phyloP scores from a whole-genome alignment of 2,888 invertebrate species.

The Agrochola lota region DNA sequence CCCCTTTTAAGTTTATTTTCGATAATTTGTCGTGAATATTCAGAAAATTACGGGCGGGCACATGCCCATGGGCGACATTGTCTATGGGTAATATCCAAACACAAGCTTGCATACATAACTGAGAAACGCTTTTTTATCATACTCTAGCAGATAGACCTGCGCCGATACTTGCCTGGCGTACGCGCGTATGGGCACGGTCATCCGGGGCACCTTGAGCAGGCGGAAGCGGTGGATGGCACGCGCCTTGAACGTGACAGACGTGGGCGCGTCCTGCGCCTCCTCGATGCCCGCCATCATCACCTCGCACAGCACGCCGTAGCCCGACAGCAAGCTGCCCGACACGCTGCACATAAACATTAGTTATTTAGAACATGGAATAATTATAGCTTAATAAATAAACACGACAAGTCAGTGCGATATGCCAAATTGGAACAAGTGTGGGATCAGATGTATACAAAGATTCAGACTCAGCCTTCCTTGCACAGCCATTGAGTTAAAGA shows the following conservation, averaged over 20 bases:
- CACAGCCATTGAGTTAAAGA: not conserved
- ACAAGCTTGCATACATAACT: not conserved
- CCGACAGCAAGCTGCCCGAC: constrained; percentile 74
- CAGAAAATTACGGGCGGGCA: no score
- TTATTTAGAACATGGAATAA: constrained; percentile 1
- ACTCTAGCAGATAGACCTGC: not conserved
- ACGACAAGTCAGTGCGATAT: not conserved
- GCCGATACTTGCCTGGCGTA: constrained; percentile 70
- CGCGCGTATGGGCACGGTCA: constrained; percentile 62
- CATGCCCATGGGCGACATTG: no score
- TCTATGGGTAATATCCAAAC: not conserved
- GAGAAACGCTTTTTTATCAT: not conserved
- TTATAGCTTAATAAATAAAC: not conserved
- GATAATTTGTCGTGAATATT: no score
- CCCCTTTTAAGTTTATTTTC: no score
- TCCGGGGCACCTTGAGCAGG: constrained; percentile 69
- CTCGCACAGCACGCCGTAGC: constrained; percentile 88
- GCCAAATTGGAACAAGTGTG: not conserved
- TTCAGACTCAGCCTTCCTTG: not conserved
- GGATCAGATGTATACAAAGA: not conserved
- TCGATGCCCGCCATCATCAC: constrained; percentile 79
- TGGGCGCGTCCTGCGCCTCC: constrained; percentile 49
- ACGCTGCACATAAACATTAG: constrained; percentile 70
- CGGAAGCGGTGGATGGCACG: constrained; percentile 84
- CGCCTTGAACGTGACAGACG: constrained; percentile 79